phyloP scores from a whole-genome alignment of 2,113 vertebrate genomes.

The Spizaetus ornatus region DNA sequence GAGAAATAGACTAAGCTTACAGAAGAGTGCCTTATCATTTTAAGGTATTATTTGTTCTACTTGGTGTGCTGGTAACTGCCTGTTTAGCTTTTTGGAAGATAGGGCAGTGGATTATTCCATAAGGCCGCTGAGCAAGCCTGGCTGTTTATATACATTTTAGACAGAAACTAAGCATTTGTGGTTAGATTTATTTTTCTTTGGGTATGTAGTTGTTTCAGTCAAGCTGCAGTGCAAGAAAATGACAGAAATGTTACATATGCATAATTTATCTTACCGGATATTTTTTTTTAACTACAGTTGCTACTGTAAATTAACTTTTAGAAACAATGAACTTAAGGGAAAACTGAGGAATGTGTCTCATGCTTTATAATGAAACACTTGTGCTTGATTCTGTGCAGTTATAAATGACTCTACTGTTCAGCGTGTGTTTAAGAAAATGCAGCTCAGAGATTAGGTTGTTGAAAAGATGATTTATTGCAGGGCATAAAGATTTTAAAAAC shows the following conservation, averaged over 20 bases:
- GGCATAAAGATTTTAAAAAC: conserved; percentile 63
- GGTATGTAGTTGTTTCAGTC: conserved; percentile 17
- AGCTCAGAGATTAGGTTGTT: conserved; percentile 56
- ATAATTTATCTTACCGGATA: conserved; percentile 49
- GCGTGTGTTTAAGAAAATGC: conserved; percentile 55
- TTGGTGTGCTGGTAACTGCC: neutral
- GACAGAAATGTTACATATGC: conserved; percentile 43
- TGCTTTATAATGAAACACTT: conserved; percentile 65
- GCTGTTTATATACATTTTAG: neutral
- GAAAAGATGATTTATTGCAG: conserved; percentile 70
- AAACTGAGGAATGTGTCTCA: conserved; percentile 55
- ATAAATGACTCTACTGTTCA: conserved; percentile 70
- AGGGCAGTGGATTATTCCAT: neutral
- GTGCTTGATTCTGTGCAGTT: conserved; percentile 52
- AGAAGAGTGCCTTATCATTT: neutral
- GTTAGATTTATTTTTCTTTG: conserved; percentile 47
- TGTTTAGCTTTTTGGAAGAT: neutral
- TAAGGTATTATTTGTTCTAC: neutral
- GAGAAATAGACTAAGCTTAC: neutral
- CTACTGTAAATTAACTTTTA: conserved; percentile 66
- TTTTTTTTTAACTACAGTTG: conserved; percentile 31
- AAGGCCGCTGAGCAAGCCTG: neutral
- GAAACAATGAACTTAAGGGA: conserved; percentile 68
- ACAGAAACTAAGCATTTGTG: conserved; percentile 29
- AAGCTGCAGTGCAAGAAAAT: conserved; percentile 30